Evolutionary conservation across 2,888 invertebrate genomes (phyloP).

Genomic region (Melinopterus prodromus): DNA sequence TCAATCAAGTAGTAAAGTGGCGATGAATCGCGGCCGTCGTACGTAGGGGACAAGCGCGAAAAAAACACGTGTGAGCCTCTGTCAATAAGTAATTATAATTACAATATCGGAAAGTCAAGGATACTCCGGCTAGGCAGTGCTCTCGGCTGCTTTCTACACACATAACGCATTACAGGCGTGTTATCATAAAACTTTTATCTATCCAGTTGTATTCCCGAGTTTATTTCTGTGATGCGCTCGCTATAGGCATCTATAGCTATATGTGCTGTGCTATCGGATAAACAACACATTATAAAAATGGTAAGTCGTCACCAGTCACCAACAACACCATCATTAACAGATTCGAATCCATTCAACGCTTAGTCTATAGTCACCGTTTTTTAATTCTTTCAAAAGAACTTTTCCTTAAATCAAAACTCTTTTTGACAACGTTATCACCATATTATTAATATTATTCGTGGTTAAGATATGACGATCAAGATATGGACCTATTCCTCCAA

Average conservation of each 20-base stretch:
- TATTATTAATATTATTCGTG: too few species aligned
- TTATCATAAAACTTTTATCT: slow-evolving; percentile 19
- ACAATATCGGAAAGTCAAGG: slow-evolving; percentile 54
- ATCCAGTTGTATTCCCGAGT: slow-evolving; percentile 16
- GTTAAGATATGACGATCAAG: background rate
- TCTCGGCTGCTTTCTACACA: slow-evolving; percentile 41
- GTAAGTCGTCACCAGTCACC: slow-evolving; percentile 15
- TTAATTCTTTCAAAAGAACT: background rate
- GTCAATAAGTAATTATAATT: slow-evolving; percentile 49
- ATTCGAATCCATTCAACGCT: background rate
- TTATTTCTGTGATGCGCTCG: slow-evolving; percentile 12
- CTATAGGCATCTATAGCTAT: background rate
- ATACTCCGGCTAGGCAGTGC: slow-evolving; percentile 48
- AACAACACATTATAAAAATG: slow-evolving; percentile 14
- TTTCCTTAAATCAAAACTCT: background rate
- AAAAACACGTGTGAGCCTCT: slow-evolving; percentile 17
- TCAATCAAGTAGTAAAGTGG: background rate
- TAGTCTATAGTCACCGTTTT: background rate
- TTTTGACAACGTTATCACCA: background rate
- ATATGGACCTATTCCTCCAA: background rate
- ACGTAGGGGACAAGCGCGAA: slow-evolving; percentile 6
- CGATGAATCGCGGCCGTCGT: background rate
- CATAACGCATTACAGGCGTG: background rate
- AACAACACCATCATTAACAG: background rate
- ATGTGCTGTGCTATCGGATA: slow-evolving; percentile 18